Evolutionary conservation across 2,113 vertebrate species (phyloP).

Genomic region (Pluvianellus socialis): DNA sequence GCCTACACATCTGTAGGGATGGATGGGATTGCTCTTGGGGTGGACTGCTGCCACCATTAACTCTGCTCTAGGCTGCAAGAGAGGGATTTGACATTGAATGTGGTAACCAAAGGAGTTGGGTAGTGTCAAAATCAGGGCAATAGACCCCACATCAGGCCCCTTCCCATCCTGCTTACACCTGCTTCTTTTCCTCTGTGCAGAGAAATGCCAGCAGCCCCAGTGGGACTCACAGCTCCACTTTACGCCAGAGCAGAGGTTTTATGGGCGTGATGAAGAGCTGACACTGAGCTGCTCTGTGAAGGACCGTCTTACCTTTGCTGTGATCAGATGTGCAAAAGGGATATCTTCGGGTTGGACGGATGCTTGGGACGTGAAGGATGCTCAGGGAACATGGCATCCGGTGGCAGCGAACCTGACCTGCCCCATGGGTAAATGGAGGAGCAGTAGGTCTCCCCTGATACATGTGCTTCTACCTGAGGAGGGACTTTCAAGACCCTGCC

Average conservation of each 20-base stretch:
- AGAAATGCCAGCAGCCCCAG: neutral
- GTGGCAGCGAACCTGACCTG: neutral
- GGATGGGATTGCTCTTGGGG: neutral
- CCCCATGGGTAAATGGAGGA: neutral
- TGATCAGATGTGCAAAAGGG: neutral
- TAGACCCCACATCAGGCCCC: neutral
- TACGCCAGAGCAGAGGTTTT: neutral
- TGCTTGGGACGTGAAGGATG: neutral
- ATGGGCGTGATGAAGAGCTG: neutral
- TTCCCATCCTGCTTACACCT: neutral
- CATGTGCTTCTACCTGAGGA: rapidly evolving
- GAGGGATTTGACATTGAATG: neutral
- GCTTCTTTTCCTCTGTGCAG: neutral
- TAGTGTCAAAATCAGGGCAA: neutral
- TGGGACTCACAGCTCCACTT: neutral
- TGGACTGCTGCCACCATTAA: neutral
- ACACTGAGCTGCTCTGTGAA: neutral
- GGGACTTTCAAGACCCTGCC: neutral
- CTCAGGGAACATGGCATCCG: rapidly evolving
- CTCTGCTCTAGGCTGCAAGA: neutral
- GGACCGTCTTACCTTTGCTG: neutral
- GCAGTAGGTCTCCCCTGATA: neutral
- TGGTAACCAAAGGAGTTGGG: neutral
- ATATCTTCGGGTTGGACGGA: rapidly evolving
- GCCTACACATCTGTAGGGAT: neutral